Evolutionary conservation across 2,113 vertebrate genomes (phyloP).

Genomic region (Dryoscopus gambensis): DNA sequence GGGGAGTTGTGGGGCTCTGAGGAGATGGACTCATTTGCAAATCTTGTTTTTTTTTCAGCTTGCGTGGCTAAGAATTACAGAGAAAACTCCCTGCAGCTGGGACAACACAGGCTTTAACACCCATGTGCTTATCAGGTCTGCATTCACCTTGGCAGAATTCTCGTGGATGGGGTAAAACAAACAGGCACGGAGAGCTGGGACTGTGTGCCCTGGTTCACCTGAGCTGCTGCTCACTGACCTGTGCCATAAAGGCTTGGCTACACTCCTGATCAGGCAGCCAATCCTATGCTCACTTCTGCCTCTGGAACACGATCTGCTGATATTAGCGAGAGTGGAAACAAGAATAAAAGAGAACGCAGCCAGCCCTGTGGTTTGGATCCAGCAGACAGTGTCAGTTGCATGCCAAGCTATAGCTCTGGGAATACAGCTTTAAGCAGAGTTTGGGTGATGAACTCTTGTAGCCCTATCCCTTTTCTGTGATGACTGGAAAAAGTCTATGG

Average conservation of each 20-base stretch:
- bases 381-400: neutral
- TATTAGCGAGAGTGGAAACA: neutral
- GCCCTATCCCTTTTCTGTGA: neutral
- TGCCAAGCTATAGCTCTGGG: neutral
- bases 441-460: neutral
- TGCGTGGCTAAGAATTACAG: neutral
- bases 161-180: neutral
- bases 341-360: neutral
- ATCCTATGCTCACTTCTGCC: neutral
- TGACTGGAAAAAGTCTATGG: accelerated
- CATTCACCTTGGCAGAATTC: neutral
- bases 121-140: neutral
- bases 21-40: neutral
- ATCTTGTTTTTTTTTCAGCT: neutral
- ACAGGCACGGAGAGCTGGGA: neutral
- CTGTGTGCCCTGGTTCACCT: neutral
- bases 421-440: neutral
- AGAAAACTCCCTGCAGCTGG: neutral
- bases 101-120: neutral
- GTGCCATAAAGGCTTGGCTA: neutral
- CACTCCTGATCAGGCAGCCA: neutral
- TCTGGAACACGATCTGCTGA: neutral
- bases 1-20: neutral
- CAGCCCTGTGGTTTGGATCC: neutral
- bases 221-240: neutral